Evolutionary conservation across 1,140 invertebrate genomes (phyloP).

Genomic region (Maniola jurtina): DNA sequence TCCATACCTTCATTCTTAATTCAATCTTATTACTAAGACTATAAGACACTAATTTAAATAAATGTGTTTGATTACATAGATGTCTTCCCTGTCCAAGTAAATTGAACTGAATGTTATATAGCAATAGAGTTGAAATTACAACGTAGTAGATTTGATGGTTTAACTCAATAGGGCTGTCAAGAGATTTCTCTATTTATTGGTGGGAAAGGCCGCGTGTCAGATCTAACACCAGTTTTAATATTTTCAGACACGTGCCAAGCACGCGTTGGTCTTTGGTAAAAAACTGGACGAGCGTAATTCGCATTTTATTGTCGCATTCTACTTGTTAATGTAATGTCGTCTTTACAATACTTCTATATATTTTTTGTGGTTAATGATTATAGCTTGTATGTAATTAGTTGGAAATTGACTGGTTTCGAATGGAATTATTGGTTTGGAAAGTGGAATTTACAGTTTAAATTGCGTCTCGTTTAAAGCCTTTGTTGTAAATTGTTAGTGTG

Average conservation of each 20-base stretch:
- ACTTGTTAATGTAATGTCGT: conserved; percentile 61
- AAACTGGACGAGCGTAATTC: conserved; percentile 71
- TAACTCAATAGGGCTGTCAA: conserved; percentile 53
- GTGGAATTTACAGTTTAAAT: conserved; percentile 34
- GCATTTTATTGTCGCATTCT: conserved; percentile 72
- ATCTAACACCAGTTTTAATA: conserved; percentile 78
- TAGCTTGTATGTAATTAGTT: conserved; percentile 46
- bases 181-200: conserved; percentile 74
- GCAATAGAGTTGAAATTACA: conserved; percentile 27
- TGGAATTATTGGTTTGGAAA: conserved; percentile 35
- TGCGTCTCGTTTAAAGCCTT: conserved; percentile 12
- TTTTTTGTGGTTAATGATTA: conserved; percentile 51
- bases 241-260: conserved; percentile 63
- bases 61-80: background rate
- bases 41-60: conserved; percentile 26
- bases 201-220: conserved; percentile 76
- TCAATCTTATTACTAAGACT: conserved; percentile 27
- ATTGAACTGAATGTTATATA: background rate
- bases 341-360: conserved; percentile 22
- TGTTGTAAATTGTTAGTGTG: conserved; percentile 11
- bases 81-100: conserved; percentile 1
- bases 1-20: conserved; percentile 19
- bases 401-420: conserved; percentile 50
- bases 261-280: conserved; percentile 72
- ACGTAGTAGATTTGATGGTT: conserved; percentile 32